Percentiles rank a stretch among this genome's conserved stretches.
These are phyloP conservation scores for Gadus chalcogrammus DNA, from an alignment of 2,113 vertebrate species.

Conservation along the genomic window DNA sequence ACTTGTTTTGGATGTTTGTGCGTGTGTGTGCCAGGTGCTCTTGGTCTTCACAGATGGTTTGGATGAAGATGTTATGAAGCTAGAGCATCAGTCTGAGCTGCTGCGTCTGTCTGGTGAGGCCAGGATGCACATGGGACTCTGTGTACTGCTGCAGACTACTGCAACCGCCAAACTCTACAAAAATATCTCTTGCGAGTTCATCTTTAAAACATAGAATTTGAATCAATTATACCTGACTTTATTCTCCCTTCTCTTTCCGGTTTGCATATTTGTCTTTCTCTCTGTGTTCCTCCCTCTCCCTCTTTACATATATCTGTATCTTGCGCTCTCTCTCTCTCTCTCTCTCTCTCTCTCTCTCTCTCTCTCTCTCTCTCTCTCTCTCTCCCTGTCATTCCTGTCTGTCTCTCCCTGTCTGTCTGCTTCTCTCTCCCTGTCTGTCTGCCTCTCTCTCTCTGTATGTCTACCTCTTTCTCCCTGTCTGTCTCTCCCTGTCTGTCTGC, in stretches of 20 bases:
- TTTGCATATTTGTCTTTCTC: too few relatives aligned
- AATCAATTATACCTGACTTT: too few relatives aligned
- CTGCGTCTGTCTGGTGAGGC: slow-evolving; percentile 70
- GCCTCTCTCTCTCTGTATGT: neutral
- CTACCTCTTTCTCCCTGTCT: neutral
- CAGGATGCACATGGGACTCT: neutral
- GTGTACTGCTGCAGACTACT: neutral
- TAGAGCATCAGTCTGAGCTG: slow-evolving; percentile 61
- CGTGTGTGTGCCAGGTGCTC: slow-evolving; percentile 72
- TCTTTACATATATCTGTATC: too few relatives aligned
- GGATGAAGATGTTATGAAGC: slow-evolving; percentile 68
- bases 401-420: too few relatives aligned
- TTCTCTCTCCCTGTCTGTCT: neutral
- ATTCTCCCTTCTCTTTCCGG: too few relatives aligned
- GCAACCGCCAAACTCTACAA: too few relatives aligned
- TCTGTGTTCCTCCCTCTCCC: too few relatives aligned
- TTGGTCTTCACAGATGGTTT: slow-evolving; percentile 85
- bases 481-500: neutral
- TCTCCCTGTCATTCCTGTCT: neutral
- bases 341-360: neutral
- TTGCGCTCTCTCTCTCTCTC: too few relatives aligned
- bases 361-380: neutral
- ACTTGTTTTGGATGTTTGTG: neutral
- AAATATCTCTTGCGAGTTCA: too few relatives aligned
- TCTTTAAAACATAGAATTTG: too few relatives aligned